A percentile compares a stretch with the other conserved stretches of the same genome.
Evolutionary conservation across 1,140 invertebrate species (phyloP).

Genomic region (Drosophila ironensis): DNA sequence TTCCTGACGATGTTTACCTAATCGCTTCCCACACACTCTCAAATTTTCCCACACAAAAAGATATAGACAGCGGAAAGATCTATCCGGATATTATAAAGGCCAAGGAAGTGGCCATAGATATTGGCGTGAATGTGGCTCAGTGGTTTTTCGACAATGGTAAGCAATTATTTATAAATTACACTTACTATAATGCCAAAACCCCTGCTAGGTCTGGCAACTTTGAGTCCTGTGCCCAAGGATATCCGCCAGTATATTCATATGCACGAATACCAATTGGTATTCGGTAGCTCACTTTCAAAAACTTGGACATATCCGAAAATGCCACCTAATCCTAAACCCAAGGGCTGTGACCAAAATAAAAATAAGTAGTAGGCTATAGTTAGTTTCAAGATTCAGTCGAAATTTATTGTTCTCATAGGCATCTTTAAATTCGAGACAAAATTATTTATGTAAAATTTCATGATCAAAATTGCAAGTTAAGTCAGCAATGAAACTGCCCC

Average conservation of each 20-base stretch:
- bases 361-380: constrained; percentile 11
- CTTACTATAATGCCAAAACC: background rate
- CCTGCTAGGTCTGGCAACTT: constrained; percentile 89
- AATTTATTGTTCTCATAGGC: constrained; percentile 22
- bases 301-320: constrained; percentile 42
- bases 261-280: constrained; percentile 89
- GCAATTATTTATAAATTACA: background rate
- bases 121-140: constrained; percentile 92
- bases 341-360: background rate
- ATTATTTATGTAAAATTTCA: too few relatives aligned
- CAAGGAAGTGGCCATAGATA: constrained; percentile 91
- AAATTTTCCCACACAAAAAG: constrained; percentile 88
- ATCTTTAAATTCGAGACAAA: too few relatives aligned
- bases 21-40: constrained; percentile 92
- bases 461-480: too few relatives aligned
- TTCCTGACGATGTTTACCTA: constrained; percentile 94
- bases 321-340: constrained; percentile 4
- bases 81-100: constrained; percentile 95
- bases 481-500: too few relatives aligned
- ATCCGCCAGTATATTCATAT: constrained; percentile 88
- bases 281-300: constrained; percentile 85
- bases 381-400: background rate
- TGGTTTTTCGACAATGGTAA: constrained; percentile 92
- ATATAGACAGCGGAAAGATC: constrained; percentile 92
- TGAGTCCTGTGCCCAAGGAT: constrained; percentile 88